These are phyloP conservation scores for Leptothorax acervorum DNA, from an alignment of 2,888 invertebrate species.

Conservation along the genomic window DNA sequence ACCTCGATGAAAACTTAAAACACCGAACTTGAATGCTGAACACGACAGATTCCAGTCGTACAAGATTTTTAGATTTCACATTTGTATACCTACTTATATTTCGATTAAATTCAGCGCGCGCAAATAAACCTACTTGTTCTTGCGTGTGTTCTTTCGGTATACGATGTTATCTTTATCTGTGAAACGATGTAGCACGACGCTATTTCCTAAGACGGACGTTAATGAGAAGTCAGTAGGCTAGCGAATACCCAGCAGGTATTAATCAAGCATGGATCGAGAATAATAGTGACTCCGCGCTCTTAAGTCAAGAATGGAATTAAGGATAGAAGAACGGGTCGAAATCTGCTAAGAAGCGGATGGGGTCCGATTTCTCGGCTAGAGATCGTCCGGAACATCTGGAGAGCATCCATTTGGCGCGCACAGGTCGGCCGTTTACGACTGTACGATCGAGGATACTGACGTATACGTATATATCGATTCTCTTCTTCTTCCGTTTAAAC, in stretches of 20 bases:
- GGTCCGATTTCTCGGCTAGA: slow-evolving; percentile 42
- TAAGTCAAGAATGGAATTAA: slow-evolving; percentile 37
- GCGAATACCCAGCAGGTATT: slow-evolving; percentile 28
- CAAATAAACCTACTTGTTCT: slow-evolving; percentile 4
- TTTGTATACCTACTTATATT: neutral
- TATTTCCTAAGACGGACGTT: neutral
- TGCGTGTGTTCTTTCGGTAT: neutral
- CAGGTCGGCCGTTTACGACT: slow-evolving; percentile 16
- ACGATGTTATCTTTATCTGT: neutral
- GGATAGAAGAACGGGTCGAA: slow-evolving; percentile 33
- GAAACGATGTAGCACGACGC: slow-evolving; percentile 10
- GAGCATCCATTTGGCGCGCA: slow-evolving; percentile 40
- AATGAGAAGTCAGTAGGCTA: slow-evolving; percentile 46
- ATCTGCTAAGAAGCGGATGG: slow-evolving; percentile 31
- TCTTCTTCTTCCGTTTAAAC: neutral
- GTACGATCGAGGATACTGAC: slow-evolving; percentile 1
- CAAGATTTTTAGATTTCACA: neutral
- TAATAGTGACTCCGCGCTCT: slow-evolving; percentile 33
- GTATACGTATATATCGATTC: neutral
- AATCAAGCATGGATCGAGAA: slow-evolving; percentile 36
- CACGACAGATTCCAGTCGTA: too few species aligned
- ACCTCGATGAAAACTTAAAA: neutral
- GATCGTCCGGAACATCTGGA: slow-evolving; percentile 42
- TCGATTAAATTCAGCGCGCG: neutral
- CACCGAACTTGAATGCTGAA: too few species aligned